Base-by-base conservation (phyloP, 2,888 invertebrate genomes). In the Xestia ashworthii region DNA sequence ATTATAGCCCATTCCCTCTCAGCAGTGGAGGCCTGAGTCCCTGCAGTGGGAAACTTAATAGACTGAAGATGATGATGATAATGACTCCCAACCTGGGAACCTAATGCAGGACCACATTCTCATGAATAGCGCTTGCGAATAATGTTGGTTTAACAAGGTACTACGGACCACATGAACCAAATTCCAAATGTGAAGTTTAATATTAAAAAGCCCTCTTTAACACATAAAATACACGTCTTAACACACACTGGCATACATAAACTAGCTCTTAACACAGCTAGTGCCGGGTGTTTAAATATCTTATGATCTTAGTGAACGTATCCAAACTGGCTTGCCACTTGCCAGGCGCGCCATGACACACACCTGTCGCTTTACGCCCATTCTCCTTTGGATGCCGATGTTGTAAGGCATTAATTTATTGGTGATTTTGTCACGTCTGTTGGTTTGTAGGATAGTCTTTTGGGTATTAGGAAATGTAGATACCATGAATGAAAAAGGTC, bases 251-350 rank as follows among this genome's bases (percentile, higher is more conserved):
- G 14, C 69, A 53, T 5, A 69, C 50, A 65, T 53, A 55, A 66
- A 71, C 70, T 67, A 48, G 77, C 77, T 74, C 62, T 70, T 65
- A 76, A 66, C 82, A 62, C 68, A 70, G 19, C 44, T 80, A 74
- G 68, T 74, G 82, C 62, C 71, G 85, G 85, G 85, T 85, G 85
- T 81, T 85, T 71, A 77, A 85, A 83, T 83, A 85, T 83, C 85
- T 84, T 80, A 84, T 82, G 84, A 80, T 82, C 84, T 77, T 70
- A 77, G 85, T 77, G 82, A 81, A 85, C 58, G 82, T 83, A 85
- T 64, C 77, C 65, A 60, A 83, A 74, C 76, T 70, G 76, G 75
- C 68, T 74, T 44, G 78, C 71, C 65, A 71, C 65, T 65, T n/a
- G 78, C 71, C 67, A 70, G 76, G 71, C 76, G 77, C 80, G 79